phyloP scores from a whole-genome alignment of 2,113 vertebrate species.

The Oreotrochilus melanogaster region DNA sequence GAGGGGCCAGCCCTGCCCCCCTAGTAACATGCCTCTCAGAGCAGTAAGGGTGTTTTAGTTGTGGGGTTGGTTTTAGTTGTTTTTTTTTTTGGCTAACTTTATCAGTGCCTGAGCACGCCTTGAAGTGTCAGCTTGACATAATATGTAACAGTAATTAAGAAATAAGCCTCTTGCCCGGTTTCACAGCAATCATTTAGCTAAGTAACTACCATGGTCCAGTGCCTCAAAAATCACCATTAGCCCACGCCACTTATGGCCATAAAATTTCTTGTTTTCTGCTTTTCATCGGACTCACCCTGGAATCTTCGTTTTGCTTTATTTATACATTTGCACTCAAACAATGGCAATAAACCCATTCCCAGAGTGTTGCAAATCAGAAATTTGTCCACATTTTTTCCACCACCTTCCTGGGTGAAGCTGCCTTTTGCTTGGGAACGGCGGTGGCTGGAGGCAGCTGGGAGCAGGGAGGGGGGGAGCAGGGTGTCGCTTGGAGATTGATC shows the following conservation, averaged over 20 bases:
- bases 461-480: slow-evolving; percentile 13
- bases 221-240: slow-evolving; percentile 98
- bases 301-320: slow-evolving; percentile 95
- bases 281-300: slow-evolving; percentile 89
- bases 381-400: slow-evolving; percentile 91
- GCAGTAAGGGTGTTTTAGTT: background rate
- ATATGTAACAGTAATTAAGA: slow-evolving; percentile 97
- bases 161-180: slow-evolving; percentile 87
- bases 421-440: slow-evolving; percentile 74
- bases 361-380: slow-evolving; percentile 98
- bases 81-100: slow-evolving; percentile 78
- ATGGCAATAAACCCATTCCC: slow-evolving; percentile 93
- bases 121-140: slow-evolving; percentile 79
- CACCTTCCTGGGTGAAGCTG: slow-evolving; percentile 81
- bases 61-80: background rate
- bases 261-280: slow-evolving; percentile 99
- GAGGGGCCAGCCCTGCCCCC: background rate
- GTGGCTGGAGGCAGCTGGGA: slow-evolving; percentile 68
- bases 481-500: slow-evolving; percentile 66
- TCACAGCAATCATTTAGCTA: slow-evolving; percentile 90
- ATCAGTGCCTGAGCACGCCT: slow-evolving; percentile 82
- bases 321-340: slow-evolving; percentile 88
- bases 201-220: slow-evolving; percentile 94
- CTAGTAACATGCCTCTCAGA: background rate
- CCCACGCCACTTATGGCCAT: slow-evolving; percentile 95